These are phyloP conservation scores for Macheiramphus alcinus DNA, from an alignment of 2,113 vertebrate species.

Conservation along the genomic window DNA sequence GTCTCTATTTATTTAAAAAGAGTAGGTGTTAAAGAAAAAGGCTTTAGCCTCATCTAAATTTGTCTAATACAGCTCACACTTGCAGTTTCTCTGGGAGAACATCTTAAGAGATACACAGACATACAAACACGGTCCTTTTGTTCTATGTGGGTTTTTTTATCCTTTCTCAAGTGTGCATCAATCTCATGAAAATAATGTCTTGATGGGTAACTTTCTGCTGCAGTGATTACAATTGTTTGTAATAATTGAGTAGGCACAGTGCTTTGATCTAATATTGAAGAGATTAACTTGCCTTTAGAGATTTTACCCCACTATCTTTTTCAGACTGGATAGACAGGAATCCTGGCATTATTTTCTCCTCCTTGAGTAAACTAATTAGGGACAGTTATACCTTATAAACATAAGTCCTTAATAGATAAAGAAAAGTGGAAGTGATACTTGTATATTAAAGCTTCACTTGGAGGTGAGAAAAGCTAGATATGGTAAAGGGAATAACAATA, in stretches of 20 bases:
- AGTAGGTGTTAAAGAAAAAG: background rate
- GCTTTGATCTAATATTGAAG: background rate
- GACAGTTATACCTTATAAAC: background rate
- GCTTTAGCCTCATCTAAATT: background rate
- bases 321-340: slow-evolving; percentile 29
- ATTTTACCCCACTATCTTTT: background rate
- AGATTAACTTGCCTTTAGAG: background rate
- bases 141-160: background rate
- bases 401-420: background rate
- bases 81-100: background rate
- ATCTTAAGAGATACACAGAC: background rate
- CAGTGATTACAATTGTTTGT: background rate
- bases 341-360: background rate
- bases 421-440: background rate
- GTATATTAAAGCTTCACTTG: background rate
- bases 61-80: background rate
- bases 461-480: background rate
- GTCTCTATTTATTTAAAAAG: background rate
- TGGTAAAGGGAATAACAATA: background rate
- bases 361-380: background rate
- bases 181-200: background rate
- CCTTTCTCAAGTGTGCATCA: background rate
- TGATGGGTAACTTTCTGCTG: background rate
- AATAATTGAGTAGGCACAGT: background rate
- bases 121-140: background rate